A percentile compares a stretch with the other conserved stretches of the same genome.
These are phyloP conservation scores for Pelodytes ibericus DNA, from an alignment of 2,797 vertebrate genomes.

Conservation along the genomic window DNA sequence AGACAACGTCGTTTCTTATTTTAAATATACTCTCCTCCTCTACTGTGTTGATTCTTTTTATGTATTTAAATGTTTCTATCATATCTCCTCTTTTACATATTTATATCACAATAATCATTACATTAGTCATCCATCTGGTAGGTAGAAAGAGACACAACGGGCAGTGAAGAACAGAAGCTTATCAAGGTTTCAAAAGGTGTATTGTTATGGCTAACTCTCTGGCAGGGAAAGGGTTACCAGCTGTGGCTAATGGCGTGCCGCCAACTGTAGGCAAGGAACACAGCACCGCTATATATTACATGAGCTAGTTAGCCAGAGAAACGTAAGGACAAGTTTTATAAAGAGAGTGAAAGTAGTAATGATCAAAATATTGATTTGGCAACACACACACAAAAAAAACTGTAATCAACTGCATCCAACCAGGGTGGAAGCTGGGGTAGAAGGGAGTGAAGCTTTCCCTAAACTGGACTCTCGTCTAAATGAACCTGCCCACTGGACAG, in stretches of 20 bases:
- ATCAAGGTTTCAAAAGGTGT: not conserved
- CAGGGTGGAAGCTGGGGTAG: constrained; percentile 6
- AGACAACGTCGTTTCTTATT: too few species aligned
- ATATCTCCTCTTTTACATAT: too few species aligned
- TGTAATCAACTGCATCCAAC: constrained; percentile 32
- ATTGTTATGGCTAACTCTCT: not conserved
- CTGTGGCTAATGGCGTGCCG: too few species aligned
- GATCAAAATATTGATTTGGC: constrained; percentile 42
- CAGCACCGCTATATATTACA: not conserved
- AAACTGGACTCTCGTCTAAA: constrained; percentile 67
- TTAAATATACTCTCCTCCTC: too few species aligned
- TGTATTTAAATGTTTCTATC: too few species aligned
- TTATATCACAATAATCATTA: too few species aligned
- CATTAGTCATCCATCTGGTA: too few species aligned
- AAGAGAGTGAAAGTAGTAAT: constrained; percentile 36
- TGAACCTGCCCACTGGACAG: constrained; percentile 78
- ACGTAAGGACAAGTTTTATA: constrained; percentile 14
- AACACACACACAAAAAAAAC: constrained; percentile 7
- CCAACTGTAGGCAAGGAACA: not conserved
- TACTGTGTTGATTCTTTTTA: too few species aligned
- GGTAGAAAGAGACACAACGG: not conserved
- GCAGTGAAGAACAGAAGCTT: not conserved
- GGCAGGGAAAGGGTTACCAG: not conserved
- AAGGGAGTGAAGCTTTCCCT: constrained; percentile 1
- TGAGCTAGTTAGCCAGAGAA: not conserved